phyloP scores from a whole-genome alignment of 1,140 invertebrate genomes.

The Saccostrea cuccullata region DNA sequence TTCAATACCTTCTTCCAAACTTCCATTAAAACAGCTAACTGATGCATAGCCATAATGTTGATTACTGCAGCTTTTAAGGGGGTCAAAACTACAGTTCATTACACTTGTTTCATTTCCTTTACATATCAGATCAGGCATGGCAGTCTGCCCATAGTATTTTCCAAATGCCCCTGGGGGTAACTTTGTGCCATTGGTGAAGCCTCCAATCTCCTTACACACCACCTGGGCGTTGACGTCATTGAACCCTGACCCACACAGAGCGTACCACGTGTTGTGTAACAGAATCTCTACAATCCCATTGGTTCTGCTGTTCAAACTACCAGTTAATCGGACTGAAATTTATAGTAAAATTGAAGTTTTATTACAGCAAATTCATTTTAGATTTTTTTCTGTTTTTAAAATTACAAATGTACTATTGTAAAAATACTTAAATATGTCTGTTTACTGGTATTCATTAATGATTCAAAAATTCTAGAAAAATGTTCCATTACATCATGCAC shows the following conservation, averaged over 20 bases:
- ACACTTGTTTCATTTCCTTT: conserved; percentile 85
- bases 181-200: conserved; percentile 74
- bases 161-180: conserved; percentile 78
- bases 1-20: conserved; percentile 33
- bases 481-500: no score
- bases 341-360: background rate
- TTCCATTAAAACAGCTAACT: conserved; percentile 60
- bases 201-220: conserved; percentile 73
- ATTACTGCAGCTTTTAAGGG: conserved; percentile 41
- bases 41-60: conserved; percentile 58
- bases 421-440: no score
- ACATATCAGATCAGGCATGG: conserved; percentile 86
- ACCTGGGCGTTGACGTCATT: conserved; percentile 61
- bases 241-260: conserved; percentile 62
- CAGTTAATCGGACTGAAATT: conserved; percentile 45
- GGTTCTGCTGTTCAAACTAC: conserved; percentile 15
- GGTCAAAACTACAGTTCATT: conserved; percentile 81
- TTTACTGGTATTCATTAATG: no score
- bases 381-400: no score
- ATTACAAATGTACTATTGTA: no score
- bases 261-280: conserved; percentile 50
- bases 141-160: conserved; percentile 69
- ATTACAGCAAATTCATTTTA: no score
- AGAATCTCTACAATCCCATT: conserved; percentile 56
- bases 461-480: no score